Conservation (phyloP, 2,113 vertebrate genomes). For the Megaptera novaeangliae region DNA sequence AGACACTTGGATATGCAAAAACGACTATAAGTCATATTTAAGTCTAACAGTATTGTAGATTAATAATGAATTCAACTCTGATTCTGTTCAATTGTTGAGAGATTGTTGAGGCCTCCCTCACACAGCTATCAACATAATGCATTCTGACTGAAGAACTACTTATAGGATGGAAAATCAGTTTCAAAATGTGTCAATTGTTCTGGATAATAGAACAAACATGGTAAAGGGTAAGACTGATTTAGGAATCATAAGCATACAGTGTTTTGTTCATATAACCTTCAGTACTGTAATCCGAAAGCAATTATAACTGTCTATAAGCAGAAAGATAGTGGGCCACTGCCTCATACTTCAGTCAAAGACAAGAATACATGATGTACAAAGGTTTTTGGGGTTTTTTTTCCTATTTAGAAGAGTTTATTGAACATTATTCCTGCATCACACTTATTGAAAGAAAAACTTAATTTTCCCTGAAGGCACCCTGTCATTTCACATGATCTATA, state of each 20-base stretch:
- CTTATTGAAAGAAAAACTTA: constrained; percentile 32
- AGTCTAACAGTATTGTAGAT: neutral
- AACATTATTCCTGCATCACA: constrained; percentile 41
- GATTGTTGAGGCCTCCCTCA: neutral
- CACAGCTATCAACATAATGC: neutral
- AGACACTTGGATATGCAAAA: neutral
- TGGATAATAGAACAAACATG: neutral
- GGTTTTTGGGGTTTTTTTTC: neutral
- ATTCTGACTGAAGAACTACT: neutral
- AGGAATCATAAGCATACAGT: neutral
- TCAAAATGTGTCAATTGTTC: neutral
- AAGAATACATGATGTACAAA: neutral
- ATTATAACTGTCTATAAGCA: neutral
- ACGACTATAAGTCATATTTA: constrained; percentile 10
- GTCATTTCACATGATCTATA: constrained; percentile 37
- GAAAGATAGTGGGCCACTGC: neutral
- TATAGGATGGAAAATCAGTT: neutral
- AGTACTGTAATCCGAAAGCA: neutral
- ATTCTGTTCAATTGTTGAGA: neutral
- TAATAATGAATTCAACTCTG: neutral
- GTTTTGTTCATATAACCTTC: neutral
- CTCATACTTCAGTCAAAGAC: neutral
- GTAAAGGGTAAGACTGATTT: neutral
- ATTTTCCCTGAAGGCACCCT: constrained; percentile 51
- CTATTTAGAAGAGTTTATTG: constrained; percentile 63